phyloP scores from a whole-genome alignment of 1,140 invertebrate species.

The Temnothorax longispinosus region DNA sequence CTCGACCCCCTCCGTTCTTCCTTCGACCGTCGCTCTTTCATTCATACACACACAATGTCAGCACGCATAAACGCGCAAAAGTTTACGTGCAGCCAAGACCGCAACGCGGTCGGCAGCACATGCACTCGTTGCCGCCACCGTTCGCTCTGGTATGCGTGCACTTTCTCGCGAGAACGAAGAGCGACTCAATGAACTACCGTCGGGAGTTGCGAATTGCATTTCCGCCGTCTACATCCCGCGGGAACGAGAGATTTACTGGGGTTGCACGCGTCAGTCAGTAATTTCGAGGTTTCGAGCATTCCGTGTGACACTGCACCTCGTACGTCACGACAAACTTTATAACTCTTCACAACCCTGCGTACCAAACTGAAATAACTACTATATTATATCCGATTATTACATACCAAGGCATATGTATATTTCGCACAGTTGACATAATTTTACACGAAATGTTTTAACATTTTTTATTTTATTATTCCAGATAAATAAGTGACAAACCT shows the following conservation, averaged over 20 bases:
- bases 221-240: constrained; percentile 16
- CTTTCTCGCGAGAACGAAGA: constrained; percentile 54
- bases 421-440: not conserved
- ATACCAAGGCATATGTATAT: not conserved
- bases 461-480: not conserved
- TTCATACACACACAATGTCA: constrained; percentile 68
- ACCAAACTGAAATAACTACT: not conserved
- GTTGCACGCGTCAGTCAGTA: not conserved
- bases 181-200: constrained; percentile 66
- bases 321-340: not conserved
- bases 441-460: not conserved
- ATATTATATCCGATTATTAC: not conserved
- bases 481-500: not conserved
- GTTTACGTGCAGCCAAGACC: constrained; percentile 58
- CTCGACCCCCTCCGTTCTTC: constrained; percentile 72
- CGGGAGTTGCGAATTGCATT: constrained; percentile 36
- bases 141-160: constrained; percentile 72
- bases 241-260: constrained; percentile 35
- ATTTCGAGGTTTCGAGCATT: not conserved
- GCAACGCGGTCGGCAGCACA: constrained; percentile 66
- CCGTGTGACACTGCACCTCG: not conserved
- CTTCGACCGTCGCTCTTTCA: constrained; percentile 67
- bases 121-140: constrained; percentile 67
- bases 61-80: constrained; percentile 41
- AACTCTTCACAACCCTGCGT: not conserved